Conservation (phyloP, 1,140 invertebrate genomes). For the Callitettix versicolor region DNA sequence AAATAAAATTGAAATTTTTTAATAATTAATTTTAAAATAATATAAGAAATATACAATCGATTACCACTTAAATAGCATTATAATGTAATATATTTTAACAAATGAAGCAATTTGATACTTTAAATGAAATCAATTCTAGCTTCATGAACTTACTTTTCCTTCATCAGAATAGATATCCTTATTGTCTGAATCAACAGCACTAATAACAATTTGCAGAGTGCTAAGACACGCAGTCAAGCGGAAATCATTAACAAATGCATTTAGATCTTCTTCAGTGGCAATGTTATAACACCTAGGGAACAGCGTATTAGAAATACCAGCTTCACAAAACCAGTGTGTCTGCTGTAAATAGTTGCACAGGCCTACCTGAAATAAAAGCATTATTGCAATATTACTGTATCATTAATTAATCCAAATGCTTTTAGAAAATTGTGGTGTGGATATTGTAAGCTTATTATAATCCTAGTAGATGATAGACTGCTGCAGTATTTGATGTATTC, state of each 20-base stretch:
- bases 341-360: slow-evolving; percentile 71
- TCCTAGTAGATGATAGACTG: neutral
- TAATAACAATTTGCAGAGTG: slow-evolving; percentile 62
- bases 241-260: slow-evolving; percentile 82
- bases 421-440: neutral
- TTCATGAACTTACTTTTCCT: slow-evolving; percentile 55
- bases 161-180: slow-evolving; percentile 16
- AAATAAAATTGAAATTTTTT: too few species aligned
- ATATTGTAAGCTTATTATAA: neutral
- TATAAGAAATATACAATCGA: too few species aligned
- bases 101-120: too few species aligned
- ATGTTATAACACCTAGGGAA: slow-evolving; percentile 84
- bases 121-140: too few species aligned
- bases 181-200: slow-evolving; percentile 41
- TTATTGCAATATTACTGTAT: neutral
- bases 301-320: slow-evolving; percentile 62
- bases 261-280: slow-evolving; percentile 73
- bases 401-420: neutral
- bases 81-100: too few species aligned
- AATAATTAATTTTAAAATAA: too few species aligned
- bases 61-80: too few species aligned
- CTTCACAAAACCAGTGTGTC: slow-evolving; percentile 81
- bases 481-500: too few species aligned
- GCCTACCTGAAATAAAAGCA: slow-evolving; percentile 40
- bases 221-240: slow-evolving; percentile 77